Conservation (phyloP, 2,888 invertebrate genomes). For the Thalpophila matura region DNA sequence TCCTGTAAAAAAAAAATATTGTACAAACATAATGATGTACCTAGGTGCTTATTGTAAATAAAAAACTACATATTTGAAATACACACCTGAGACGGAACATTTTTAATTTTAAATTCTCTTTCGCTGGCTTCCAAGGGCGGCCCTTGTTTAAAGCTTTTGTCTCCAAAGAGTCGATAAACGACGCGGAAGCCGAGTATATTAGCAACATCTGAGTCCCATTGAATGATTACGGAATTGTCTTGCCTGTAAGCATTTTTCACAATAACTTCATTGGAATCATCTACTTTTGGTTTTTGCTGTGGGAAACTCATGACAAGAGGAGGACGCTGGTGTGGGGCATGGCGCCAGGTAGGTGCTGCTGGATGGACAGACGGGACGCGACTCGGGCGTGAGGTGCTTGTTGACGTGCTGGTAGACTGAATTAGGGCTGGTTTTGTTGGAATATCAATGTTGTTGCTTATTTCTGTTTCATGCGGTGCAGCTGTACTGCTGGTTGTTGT, state of each 20-base stretch:
- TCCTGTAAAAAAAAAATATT: constrained; percentile 90
- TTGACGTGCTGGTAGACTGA: constrained; percentile 71
- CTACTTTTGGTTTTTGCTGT: constrained; percentile 92
- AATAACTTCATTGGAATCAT: constrained; percentile 94
- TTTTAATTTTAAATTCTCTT: constrained; percentile 97
- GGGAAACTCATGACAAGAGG: constrained; percentile 94
- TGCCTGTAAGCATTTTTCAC: constrained; percentile 96
- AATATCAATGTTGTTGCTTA: constrained; percentile 70
- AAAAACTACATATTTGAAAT: background rate
- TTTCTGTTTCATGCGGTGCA: constrained; percentile 65
- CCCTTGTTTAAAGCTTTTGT: constrained; percentile 97
- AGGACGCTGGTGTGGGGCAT: constrained; percentile 91
- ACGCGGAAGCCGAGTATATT: constrained; percentile 97
- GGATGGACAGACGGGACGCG: constrained; percentile 80
- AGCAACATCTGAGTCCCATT: constrained; percentile 97
- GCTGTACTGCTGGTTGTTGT: constrained; percentile 72
- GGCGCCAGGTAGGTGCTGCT: constrained; percentile 86
- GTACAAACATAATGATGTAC: background rate
- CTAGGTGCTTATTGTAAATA: background rate
- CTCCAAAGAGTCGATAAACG: constrained; percentile 97
- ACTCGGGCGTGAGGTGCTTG: constrained; percentile 77
- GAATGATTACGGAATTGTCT: constrained; percentile 96
- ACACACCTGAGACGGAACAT: constrained; percentile 95
- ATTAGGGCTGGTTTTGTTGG: constrained; percentile 65
- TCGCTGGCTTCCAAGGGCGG: constrained; percentile 97